Base-by-base conservation (phyloP, 1,140 invertebrate genomes). In the Homalodisca vitripennis region DNA sequence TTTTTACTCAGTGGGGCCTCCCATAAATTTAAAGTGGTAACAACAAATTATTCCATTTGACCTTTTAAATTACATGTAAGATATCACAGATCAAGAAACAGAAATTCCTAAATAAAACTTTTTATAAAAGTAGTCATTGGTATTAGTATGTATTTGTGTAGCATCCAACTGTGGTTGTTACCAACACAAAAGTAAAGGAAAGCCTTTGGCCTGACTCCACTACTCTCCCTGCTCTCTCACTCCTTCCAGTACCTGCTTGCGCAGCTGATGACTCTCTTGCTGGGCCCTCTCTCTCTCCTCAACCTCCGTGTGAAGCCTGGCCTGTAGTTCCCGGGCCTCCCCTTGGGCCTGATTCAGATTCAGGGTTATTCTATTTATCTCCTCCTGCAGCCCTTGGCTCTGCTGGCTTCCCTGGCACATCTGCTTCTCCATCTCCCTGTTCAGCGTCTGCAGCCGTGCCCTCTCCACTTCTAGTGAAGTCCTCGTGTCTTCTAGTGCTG, bases 241-340 rank as follows among this genome's bases (percentile, higher is more conserved):
- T n/a, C n/a, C n/a, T n/a, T n/a, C n/a, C n/a, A n/a, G n/a, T 75
- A 87, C 87, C 79, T 92, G 90, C 76, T 92, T 89, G 63, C 88
- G 88, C 10, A 89, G 81, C 73, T 91, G 86, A 72, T 88, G 87
- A 30, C 90, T 78, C 70, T 92, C 90, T 72, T 88, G 82, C 55
- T 89, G 86, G 0, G 87, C 80, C 22, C 90, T 82, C 76, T 93
- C 91, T 32, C 88, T 84, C 69, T 92, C 89, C 75, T 93, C 92
- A 26, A 83, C 84, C 76, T 92, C 90, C 68, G 89, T 88, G 17
- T 88, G 81, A 1, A 96, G 79, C 72, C 90, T 85, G 24, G 86
- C 86, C 78, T 94, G 91, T 20, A 95, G 79, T 76, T 95, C 93
- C 74, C 89, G 90, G 71, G 93, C 90, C 65, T 91, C 89, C 71